Evolutionary conservation across 2,888 invertebrate genomes (phyloP).

Genomic region (Phengaris arion): DNA sequence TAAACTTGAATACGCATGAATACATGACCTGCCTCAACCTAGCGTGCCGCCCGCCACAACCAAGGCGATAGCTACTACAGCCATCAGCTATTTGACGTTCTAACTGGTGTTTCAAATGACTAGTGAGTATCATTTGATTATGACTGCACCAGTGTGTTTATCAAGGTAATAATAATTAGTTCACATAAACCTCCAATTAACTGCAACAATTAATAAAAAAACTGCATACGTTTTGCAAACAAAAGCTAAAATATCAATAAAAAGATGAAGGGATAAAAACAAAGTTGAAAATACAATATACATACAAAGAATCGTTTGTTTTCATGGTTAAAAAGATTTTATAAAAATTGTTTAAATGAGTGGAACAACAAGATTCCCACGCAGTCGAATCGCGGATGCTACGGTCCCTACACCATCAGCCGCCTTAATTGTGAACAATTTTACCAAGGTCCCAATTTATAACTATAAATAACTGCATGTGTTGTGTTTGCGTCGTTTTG

Average conservation of each 20-base stretch:
- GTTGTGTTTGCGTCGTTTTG: constrained; percentile 2
- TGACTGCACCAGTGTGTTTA: not conserved
- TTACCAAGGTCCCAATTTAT: constrained; percentile 29
- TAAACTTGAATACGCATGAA: constrained; percentile 52
- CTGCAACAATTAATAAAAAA: not conserved
- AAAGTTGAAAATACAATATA: not conserved
- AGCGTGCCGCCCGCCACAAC: constrained; percentile 43
- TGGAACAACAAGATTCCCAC: constrained; percentile 64
- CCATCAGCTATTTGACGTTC: not conserved
- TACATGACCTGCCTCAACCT: constrained; percentile 64
- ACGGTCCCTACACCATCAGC: constrained; percentile 71
- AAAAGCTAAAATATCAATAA: constrained; percentile 3
- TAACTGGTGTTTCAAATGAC: not conserved
- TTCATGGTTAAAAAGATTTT: constrained; percentile 39
- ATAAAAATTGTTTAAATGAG: constrained; percentile 51
- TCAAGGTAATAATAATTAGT: not conserved
- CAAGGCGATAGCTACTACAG: constrained; percentile 18
- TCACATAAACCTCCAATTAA: not conserved
- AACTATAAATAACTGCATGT: constrained; percentile 25
- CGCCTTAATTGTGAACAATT: constrained; percentile 63
- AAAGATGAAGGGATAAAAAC: constrained; percentile 20
- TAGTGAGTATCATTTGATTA: not conserved
- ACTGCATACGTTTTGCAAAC: not conserved
- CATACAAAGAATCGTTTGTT: constrained; percentile 33
- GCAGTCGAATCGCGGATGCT: constrained; percentile 59